Conservation (phyloP, 1,140 invertebrate genomes). For the Onthophagus taurus region DNA sequence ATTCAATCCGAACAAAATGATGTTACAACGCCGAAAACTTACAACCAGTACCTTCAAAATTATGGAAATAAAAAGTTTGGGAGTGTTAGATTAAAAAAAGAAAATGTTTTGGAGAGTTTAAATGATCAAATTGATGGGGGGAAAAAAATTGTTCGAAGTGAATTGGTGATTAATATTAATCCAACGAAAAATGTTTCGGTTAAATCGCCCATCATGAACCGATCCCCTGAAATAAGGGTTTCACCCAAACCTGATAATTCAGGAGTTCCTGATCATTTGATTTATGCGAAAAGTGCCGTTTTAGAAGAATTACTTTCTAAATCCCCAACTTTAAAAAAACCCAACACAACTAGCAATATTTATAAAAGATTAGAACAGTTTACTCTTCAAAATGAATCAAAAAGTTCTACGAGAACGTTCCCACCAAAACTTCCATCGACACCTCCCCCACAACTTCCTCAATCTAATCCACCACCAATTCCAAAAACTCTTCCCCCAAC, state of each 20-base stretch:
- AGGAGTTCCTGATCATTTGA: slow-evolving; percentile 3
- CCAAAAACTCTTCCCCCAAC: not conserved
- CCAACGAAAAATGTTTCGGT: not conserved
- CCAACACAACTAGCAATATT: not conserved
- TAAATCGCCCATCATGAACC: slow-evolving; percentile 2
- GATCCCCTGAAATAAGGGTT: slow-evolving; percentile 11
- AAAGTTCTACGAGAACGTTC: slow-evolving; percentile 1
- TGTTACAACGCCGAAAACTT: slow-evolving; percentile 9
- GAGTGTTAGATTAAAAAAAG: slow-evolving; percentile 17
- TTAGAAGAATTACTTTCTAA: slow-evolving; percentile 3
- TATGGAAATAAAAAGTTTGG: slow-evolving; percentile 25
- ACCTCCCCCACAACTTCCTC: not conserved
- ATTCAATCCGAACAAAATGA: slow-evolving; percentile 7
- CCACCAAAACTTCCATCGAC: slow-evolving; percentile 2
- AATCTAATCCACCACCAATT: slow-evolving; percentile 1
- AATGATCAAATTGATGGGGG: slow-evolving; percentile 13
- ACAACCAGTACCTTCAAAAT: slow-evolving; percentile 21
- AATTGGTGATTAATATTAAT: slow-evolving; percentile 6
- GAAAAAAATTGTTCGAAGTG: slow-evolving; percentile 12
- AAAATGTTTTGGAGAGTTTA: slow-evolving; percentile 14
- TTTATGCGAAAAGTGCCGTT: slow-evolving; percentile 9
- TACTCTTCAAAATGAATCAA: slow-evolving; percentile 6
- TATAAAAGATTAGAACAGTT: not conserved
- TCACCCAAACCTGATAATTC: not conserved
- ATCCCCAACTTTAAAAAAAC: slow-evolving; percentile 3